These are phyloP conservation scores for Terrapene triunguis DNA, from an alignment of 2,113 vertebrate species.

Conservation along the genomic window DNA sequence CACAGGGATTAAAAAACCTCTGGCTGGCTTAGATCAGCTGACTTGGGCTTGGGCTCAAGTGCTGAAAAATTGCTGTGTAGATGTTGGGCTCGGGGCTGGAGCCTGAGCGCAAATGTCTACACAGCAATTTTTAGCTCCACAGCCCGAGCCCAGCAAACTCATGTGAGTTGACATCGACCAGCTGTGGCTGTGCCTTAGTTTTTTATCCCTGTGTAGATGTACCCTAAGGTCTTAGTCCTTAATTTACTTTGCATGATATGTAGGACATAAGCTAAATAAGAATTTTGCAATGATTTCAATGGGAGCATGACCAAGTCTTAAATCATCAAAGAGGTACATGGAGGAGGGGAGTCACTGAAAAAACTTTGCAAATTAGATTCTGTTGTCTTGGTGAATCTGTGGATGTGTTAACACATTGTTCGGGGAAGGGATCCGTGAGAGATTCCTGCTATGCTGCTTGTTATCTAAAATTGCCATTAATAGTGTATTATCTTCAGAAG, in stretches of 20 bases:
- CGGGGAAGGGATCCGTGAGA: not conserved
- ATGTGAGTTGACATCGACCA: not conserved
- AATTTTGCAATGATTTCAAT: not conserved
- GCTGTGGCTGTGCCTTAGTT: not conserved
- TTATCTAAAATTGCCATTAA: slow-evolving; percentile 48
- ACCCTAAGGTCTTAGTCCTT: not conserved
- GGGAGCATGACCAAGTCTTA: not conserved
- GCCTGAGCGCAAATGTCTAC: not conserved
- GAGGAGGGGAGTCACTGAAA: not conserved
- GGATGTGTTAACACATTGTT: not conserved
- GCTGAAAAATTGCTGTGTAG: not conserved
- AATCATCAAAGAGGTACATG: not conserved
- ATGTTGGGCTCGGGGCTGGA: not conserved
- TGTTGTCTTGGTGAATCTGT: slow-evolving; percentile 20
- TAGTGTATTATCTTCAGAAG: slow-evolving; percentile 46
- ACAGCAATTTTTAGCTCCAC: not conserved
- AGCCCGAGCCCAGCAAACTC: not conserved
- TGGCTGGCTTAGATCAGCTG: too few species aligned
- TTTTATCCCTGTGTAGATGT: not conserved
- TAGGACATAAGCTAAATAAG: not conserved
- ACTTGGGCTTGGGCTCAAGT: not conserved
- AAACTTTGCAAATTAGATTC: not conserved
- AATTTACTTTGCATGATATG: not conserved
- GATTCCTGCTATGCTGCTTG: slow-evolving; percentile 29
- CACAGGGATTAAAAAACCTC: not conserved